A percentile compares a stretch with the other conserved stretches of the same genome.
phyloP scores from a whole-genome alignment of 2,113 vertebrate species.

The Gymnorhina tibicen region DNA sequence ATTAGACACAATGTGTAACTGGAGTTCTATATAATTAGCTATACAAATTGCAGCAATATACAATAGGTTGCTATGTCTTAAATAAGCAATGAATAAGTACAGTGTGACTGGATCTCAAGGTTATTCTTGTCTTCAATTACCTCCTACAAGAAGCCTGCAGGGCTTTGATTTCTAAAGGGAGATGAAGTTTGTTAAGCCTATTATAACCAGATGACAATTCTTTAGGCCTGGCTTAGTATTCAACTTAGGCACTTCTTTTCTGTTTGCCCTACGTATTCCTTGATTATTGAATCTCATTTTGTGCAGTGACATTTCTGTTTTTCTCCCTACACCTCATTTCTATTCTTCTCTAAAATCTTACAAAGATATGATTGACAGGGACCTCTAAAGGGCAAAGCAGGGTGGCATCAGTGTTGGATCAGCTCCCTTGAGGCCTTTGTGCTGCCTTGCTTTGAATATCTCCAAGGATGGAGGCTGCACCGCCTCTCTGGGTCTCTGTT shows the following conservation, averaged over 20 bases:
- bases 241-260: not conserved
- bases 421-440: not conserved
- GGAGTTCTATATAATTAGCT: slow-evolving; percentile 54
- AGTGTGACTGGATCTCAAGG: slow-evolving; percentile 42
- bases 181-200: slow-evolving; percentile 1
- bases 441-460: not conserved
- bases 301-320: not conserved
- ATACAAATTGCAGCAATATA: slow-evolving; percentile 54
- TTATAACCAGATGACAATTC: slow-evolving; percentile 1
- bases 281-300: not conserved
- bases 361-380: not conserved
- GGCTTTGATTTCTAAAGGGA: slow-evolving; percentile 38
- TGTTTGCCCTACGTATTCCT: not conserved
- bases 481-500: not conserved
- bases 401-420: not conserved
- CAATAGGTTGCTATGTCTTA: slow-evolving; percentile 46
- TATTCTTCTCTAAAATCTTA: not conserved
- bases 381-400: not conserved
- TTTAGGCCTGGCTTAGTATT: not conserved
- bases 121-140: slow-evolving; percentile 51
- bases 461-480: not conserved
- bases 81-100: slow-evolving; percentile 48
- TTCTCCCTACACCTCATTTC: not conserved
- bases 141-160: slow-evolving; percentile 28
- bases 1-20: slow-evolving; percentile 49